Evolutionary conservation across 2,113 vertebrate genomes (phyloP).

Genomic region (Callionymus lyra): DNA sequence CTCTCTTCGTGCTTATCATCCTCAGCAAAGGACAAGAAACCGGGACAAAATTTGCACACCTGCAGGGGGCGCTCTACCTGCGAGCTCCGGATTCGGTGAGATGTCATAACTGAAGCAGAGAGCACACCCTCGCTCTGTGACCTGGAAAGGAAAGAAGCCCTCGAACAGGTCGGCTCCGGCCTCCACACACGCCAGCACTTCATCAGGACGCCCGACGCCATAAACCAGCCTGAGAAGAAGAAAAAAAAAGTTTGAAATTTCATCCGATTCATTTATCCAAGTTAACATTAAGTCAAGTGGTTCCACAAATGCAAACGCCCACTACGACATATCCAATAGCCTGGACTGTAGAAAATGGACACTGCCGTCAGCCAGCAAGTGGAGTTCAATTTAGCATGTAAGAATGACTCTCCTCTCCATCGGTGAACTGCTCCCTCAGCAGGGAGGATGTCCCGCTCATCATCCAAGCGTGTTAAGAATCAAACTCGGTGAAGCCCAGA

Average conservation of each 20-base stretch:
- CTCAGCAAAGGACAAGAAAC: no score
- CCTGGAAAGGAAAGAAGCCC: constrained; percentile 88
- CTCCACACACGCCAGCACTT: constrained; percentile 82
- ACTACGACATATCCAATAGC: no score
- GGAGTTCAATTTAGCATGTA: constrained; percentile 41
- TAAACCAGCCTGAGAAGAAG: constrained; percentile 73
- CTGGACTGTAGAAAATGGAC: constrained; percentile 11
- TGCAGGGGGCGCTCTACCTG: constrained; percentile 66
- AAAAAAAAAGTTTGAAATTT: constrained; percentile 1
- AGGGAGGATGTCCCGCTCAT: background rate
- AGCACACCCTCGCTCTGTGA: constrained; percentile 85
- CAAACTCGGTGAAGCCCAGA: no score
- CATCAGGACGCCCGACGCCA: constrained; percentile 83
- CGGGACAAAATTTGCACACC: constrained; percentile 33
- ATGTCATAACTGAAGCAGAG: constrained; percentile 75
- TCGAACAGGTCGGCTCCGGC: constrained; percentile 93
- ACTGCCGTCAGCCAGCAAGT: constrained; percentile 28
- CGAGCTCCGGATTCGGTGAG: constrained; percentile 67
- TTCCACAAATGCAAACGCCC: no score
- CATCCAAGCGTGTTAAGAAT: no score
- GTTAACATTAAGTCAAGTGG: background rate
- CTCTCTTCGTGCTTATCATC: no score
- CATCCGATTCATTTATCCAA: background rate
- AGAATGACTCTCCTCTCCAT: constrained; percentile 21
- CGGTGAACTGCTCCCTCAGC: constrained; percentile 15